Evolutionary conservation across 2,888 invertebrate species (phyloP), one percentile per base, ranked within the genome.

Genomic region (Drosophila nr. perissopoda): DNA sequence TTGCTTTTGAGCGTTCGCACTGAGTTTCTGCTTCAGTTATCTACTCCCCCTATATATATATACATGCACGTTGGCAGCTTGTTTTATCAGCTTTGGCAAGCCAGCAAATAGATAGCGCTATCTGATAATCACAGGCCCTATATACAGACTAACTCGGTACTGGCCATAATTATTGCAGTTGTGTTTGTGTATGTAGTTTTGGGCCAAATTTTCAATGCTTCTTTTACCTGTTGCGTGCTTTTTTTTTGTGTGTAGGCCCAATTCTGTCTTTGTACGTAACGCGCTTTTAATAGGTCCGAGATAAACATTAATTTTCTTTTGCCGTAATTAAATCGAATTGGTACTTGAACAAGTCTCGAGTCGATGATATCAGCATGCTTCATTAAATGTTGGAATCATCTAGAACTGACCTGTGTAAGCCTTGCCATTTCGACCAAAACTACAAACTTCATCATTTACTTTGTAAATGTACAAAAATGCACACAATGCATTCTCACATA

Each of bases 81-180:
- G 60, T 58, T 78, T 88, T 90, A 85, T 88, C 85, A 89, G 90
- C 90, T 88, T 90, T 90, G 80, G 89, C 85, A 83, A 80, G 86
- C 80, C 77, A 74, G 62, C 67, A 61, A 71, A 63, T 51, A 73
- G 89, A 85, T 90, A 90, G 73, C 80, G 63, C 38, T 31, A 16
- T 11, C 75, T 86, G 83, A 83, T 90, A 90, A 73, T 70, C 71
- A 57, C n/a, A 34, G 36, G 34, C 38, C 52, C 56, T 54, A 68
- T 52, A 54, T 29, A 61, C 54, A 54, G 25, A 33, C 52, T 18
- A 54, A 53, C 59, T n/a, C 42, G 27, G 13, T 36, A 56, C 51
- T 45, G 31, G 21, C 52, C 36, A 42, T 65, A 58, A 60, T 70
- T 45, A 51, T 65, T 29, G 8, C 34, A 54, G 36, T 53, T 89